phyloP scores from a whole-genome alignment of 2,113 vertebrate species.

The Cariama cristata region DNA sequence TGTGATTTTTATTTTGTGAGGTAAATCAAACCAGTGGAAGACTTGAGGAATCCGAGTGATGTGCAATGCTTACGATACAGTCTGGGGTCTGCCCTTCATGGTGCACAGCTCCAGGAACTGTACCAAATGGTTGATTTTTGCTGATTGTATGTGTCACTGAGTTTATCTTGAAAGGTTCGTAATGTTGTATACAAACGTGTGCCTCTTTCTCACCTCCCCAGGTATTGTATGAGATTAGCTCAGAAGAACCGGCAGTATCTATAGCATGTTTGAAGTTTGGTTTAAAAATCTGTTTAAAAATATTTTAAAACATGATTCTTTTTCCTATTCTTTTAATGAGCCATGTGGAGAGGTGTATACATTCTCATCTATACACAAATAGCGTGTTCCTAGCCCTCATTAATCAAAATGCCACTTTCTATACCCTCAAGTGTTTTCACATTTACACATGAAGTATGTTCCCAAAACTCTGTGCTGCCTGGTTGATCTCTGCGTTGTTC shows the following conservation, averaged over 20 bases:
- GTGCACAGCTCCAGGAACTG: neutral
- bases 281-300: neutral
- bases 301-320: neutral
- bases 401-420: constrained; percentile 49
- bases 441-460: constrained; percentile 41
- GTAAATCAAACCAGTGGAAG: neutral
- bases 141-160: neutral
- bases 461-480: constrained; percentile 6
- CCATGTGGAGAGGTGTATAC: neutral
- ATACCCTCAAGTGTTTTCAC: constrained; percentile 4
- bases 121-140: neutral
- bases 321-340: neutral
- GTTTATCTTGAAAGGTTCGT: neutral
- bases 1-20: neutral
- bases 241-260: neutral
- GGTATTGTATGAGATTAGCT: neutral
- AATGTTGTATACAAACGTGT: neutral
- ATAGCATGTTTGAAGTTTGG: neutral
- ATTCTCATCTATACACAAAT: neutral
- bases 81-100: neutral
- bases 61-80: neutral
- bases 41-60: neutral
- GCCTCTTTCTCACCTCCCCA: neutral
- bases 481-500: constrained; percentile 33
- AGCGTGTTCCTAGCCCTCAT: neutral